These are phyloP conservation scores for Eremobia ochroleuca DNA, from an alignment of 2,888 invertebrate genomes.

Conservation along the genomic window DNA sequence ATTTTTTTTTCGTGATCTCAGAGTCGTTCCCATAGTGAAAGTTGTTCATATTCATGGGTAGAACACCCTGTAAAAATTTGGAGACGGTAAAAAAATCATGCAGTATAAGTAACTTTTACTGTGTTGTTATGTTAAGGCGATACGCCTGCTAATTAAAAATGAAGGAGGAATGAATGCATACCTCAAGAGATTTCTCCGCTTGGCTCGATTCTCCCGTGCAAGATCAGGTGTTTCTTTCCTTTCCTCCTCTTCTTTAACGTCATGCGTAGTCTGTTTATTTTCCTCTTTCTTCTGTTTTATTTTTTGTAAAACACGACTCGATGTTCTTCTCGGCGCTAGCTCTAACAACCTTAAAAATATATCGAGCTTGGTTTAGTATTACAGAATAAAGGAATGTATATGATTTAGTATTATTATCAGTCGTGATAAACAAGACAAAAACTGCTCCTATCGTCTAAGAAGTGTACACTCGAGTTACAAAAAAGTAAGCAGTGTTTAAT, in stretches of 20 bases:
- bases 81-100: too few relatives aligned
- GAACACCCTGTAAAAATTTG: too few relatives aligned
- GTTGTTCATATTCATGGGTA: too few relatives aligned
- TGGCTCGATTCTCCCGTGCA: constrained; percentile 89
- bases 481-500: background rate
- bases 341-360: constrained; percentile 90
- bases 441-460: background rate
- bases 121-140: background rate
- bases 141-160: background rate
- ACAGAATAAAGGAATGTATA: background rate
- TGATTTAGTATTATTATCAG: background rate
- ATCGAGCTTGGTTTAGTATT: constrained; percentile 24
- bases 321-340: constrained; percentile 93
- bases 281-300: constrained; percentile 90
- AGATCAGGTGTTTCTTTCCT: constrained; percentile 85
- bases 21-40: too few relatives aligned
- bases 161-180: constrained; percentile 47
- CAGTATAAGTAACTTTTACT: background rate
- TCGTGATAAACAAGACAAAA: background rate
- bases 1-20: too few relatives aligned
- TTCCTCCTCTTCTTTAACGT: constrained; percentile 86
- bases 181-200: constrained; percentile 89
- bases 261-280: constrained; percentile 80
- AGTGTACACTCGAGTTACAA: background rate
- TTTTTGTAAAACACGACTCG: constrained; percentile 92